Base-by-base conservation (phyloP, 2,113 vertebrate genomes). In the Barnardius zonarius region DNA sequence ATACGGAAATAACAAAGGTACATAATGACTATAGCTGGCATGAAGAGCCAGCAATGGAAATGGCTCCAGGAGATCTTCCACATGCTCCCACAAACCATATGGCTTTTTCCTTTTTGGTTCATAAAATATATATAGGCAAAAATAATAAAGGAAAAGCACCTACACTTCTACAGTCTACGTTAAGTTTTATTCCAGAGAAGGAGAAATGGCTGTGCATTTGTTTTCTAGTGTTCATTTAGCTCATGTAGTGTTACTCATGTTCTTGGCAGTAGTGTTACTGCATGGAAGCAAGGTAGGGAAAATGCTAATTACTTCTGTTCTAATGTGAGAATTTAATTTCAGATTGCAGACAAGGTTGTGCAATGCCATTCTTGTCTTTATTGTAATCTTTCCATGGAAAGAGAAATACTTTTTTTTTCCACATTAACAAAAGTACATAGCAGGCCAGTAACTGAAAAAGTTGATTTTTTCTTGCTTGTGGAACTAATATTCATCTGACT, bases 291-390 rank as follows among this genome's bases (percentile, higher is more conserved):
- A 94, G 89, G 62, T 91, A 91, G 77, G 87, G 96, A 96, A 95
- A 96, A 97, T 95, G 96, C 93, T 97, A 95, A 97, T 97, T 95
- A 91, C 89, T 83, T 77, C 81, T 89, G 57, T 76, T 95, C 84
- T 95, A 96, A 97, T 97, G 93, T 96, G 95, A 96, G 94, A 95
- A 96, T 75, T 91, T 97, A 78, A 95, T 96, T 97, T 95, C 89
- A 96, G 95, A 97, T 97, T 95, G 94, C 94, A 97, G 93, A 96
- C 95, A 41, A 73, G 23, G 86, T 97, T 97, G 91, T 94, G 94
- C 96, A 97, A 96, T 94, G 67, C 78, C 16, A 13, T 89, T 92
- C 93, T 91, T 93, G 93, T 95, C 95, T 96, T 86, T 93, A 86
- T 63, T 93, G 67, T 92, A 82, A 92, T 95, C 84, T 95, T 95